Conservation (phyloP, 1,140 invertebrate species). For the Zaprionus vittiger region DNA sequence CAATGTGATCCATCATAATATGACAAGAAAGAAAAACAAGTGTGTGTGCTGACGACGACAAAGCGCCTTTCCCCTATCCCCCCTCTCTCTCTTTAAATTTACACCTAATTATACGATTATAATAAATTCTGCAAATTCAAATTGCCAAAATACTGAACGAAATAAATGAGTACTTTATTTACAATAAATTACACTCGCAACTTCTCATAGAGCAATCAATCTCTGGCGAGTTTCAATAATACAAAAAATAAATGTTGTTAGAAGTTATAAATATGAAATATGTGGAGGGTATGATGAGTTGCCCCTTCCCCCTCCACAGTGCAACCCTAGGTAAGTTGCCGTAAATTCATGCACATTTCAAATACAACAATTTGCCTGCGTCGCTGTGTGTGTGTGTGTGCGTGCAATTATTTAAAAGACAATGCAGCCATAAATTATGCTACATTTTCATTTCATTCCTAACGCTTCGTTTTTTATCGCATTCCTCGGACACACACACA, state of each 20-base stretch:
- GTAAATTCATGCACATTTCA: constrained; percentile 66
- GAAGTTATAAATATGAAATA: constrained; percentile 62
- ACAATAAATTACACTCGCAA: neutral
- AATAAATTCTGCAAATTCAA: constrained; percentile 14
- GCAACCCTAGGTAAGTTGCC: constrained; percentile 54
- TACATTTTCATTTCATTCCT: constrained; percentile 82
- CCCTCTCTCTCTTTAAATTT: neutral
- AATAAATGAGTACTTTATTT: neutral
- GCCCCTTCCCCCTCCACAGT: neutral
- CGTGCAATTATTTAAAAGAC: constrained; percentile 82
- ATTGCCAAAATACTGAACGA: constrained; percentile 22
- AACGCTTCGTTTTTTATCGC: constrained; percentile 81
- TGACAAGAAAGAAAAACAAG: constrained; percentile 29
- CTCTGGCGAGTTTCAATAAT: constrained; percentile 2
- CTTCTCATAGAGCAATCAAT: neutral
- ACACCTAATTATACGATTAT: constrained; percentile 2
- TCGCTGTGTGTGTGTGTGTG: constrained; percentile 59
- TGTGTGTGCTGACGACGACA: constrained; percentile 11
- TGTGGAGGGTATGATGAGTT: constrained; percentile 50
- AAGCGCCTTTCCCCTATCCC: neutral
- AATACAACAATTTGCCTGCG: constrained; percentile 42
- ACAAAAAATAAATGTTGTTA: constrained; percentile 30
- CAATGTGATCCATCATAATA: constrained; percentile 55
- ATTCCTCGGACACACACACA: constrained; percentile 66
- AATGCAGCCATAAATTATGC: constrained; percentile 82